Base-by-base conservation (phyloP, 2,113 vertebrate species). In the Guaruba guarouba region DNA sequence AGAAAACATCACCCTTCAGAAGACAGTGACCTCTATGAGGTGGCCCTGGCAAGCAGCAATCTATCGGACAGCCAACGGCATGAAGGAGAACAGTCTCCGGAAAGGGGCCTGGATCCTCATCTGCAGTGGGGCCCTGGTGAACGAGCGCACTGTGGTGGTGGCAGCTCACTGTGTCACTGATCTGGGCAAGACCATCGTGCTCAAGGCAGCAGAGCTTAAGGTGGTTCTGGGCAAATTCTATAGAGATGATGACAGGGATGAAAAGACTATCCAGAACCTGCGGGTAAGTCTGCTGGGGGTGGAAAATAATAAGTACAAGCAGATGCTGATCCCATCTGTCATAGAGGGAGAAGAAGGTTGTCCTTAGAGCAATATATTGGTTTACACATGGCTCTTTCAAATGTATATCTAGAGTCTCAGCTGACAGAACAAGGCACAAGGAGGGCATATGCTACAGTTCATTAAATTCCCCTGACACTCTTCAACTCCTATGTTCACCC, bases 1-100 rank as follows among this genome's bases (percentile, higher is more conserved):
- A 63, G 98, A 98, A 51, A 98, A 98, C 90, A 95, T 98, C 95
- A 98, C 98, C 82, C 87, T 98, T 33, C 97, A 98, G 82, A 99
- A 98, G 97, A 96, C 98, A 9, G 33, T 16, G 69, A 96, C 93
- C 29, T 98, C 98, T 67, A 96, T 90, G 29, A 98, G 98, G 89
- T 99, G 99, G 99, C 99, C 99, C 0, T 99, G 99, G 99, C 99
- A 99, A 76, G 99, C 98, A 1, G 99, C 99, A 94, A 98, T 99
- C 95, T 99, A 99, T 93, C 98, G 98, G 44, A 97, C 95, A 8
- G 97, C 98, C 94, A 96, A 75, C 0, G 96, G 97, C 27, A 82
- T 95, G 24, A 98, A 97, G 35, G 96, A 97, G 19, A 92, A 84
- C 69, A 97, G 98, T 64, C 97, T 98, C 20, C 97, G 95, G 92